phyloP scores from a whole-genome alignment of 2,797 vertebrate species.

The Oryzias dopingdopingensis region DNA sequence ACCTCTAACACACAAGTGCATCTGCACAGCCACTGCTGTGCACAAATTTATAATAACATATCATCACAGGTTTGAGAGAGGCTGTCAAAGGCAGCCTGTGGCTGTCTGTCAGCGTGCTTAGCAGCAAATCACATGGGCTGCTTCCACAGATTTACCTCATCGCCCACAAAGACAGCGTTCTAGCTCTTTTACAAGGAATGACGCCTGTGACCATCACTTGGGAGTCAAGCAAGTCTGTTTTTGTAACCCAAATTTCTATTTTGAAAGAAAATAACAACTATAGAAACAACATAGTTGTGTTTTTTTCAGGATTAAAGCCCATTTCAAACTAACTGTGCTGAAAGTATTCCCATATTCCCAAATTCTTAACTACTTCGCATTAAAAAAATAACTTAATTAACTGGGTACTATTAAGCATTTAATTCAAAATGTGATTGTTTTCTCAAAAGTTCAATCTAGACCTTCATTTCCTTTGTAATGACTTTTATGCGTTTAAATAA shows the following conservation, averaged over 20 bases:
- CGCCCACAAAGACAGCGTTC: background rate
- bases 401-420: conserved; percentile 19
- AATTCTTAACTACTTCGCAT: conserved; percentile 1
- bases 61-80: conserved; percentile 39
- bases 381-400: conserved; percentile 9
- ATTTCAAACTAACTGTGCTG: conserved; percentile 4
- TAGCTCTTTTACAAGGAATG: conserved; percentile 2
- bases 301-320: conserved; percentile 1
- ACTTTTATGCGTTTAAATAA: conserved; percentile 2
- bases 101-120: conserved; percentile 29
- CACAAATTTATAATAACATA: conserved; percentile 53
- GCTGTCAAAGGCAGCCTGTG: conserved; percentile 42
- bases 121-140: conserved; percentile 2
- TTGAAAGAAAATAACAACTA: too few species aligned
- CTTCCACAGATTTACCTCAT: too few species aligned
- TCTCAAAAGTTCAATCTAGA: conserved; percentile 9
- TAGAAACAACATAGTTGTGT: too few species aligned
- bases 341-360: background rate
- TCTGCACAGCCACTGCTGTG: conserved; percentile 36
- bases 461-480: conserved; percentile 1
- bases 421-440: conserved; percentile 31
- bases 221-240: background rate
- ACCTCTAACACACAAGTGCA: conserved; percentile 36
- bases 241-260: background rate
- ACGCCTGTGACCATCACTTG: background rate